These are phyloP conservation scores for Papilio elwesi DNA, from an alignment of 2,888 invertebrate genomes.

Conservation along the genomic window DNA sequence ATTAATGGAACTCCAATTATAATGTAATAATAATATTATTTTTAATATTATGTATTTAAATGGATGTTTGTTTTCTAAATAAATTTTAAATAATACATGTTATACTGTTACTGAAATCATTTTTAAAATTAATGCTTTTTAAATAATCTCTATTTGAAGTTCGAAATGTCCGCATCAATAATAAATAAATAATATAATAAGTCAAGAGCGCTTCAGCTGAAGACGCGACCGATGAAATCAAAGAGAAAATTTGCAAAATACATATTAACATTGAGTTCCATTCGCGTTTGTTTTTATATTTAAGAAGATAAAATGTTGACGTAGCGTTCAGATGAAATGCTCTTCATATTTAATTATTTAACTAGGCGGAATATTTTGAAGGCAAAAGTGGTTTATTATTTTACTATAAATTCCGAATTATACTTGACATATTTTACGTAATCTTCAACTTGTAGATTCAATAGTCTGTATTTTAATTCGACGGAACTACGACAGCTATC, in stretches of 20 bases:
- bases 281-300: background rate
- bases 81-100: too few relatives aligned
- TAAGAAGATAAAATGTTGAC: background rate
- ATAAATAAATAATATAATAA: too few relatives aligned
- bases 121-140: too few relatives aligned
- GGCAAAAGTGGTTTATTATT: constrained; percentile 8
- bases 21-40: too few relatives aligned
- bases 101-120: too few relatives aligned
- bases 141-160: too few relatives aligned
- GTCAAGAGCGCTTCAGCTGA: background rate
- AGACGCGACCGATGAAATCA: background rate
- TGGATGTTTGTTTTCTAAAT: too few relatives aligned
- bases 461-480: too few relatives aligned
- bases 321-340: constrained; percentile 5
- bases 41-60: too few relatives aligned
- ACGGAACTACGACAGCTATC: too few relatives aligned
- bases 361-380: constrained; percentile 5
- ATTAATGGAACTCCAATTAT: too few relatives aligned
- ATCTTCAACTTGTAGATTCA: background rate
- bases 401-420: background rate
- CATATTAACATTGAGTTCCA: background rate
- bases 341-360: constrained; percentile 4
- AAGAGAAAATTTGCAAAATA: constrained; percentile 3
- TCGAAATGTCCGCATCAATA: too few relatives aligned
- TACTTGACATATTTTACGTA: constrained; percentile 4